Base-by-base conservation (phyloP, 2,797 vertebrate species). In the Mormyrus proboscirostris region DNA sequence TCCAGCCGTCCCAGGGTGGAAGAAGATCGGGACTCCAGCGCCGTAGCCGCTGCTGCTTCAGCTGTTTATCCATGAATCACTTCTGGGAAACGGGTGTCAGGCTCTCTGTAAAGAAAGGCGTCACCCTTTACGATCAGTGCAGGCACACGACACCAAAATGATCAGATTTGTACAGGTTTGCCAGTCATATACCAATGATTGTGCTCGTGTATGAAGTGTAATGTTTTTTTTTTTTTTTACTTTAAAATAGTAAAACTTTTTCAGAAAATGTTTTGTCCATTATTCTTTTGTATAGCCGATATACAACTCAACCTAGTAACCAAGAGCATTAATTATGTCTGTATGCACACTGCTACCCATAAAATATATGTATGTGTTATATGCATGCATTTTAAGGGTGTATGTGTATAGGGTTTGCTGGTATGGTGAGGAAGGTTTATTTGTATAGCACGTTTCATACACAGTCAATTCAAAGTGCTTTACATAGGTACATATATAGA, bases 231-330 rank as follows among this genome's bases (percentile, higher is more conserved):
- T 29, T 33, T 73, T n/a, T 8, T 44, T 44, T n/a, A 79, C 41
- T 44, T 47, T 44, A 82, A 82, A 82, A 82, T 47, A 82, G 38
- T 79, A 79, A 79, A 65, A 76, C 69, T 38, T 76, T 76, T 76
- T 41, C 69, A 76, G 33, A 76, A 76, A 76, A 76, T 76, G 5
- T 76, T 76, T 41, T 76, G 69, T 76, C 69, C 12, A 2, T 33
- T 38, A 38, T 76, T 38, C 29, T 73, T 73, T 38, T 76, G 14
- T 76, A 76, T 76, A 38, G 29, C 14, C 12, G 2, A 76, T 38
- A 41, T 41, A 76, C 14, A 41, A 38, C 12, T 76, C 29, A 76
- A 6, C 33, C 69, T 76, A 38, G 33, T 38, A 76, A 76, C 33
- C 10, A 9, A 16, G 25, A 38, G 14, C 69, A 41, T 38, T 69